phyloP scores from a whole-genome alignment of 2,113 vertebrate species.

The Plestiodon gilberti region DNA sequence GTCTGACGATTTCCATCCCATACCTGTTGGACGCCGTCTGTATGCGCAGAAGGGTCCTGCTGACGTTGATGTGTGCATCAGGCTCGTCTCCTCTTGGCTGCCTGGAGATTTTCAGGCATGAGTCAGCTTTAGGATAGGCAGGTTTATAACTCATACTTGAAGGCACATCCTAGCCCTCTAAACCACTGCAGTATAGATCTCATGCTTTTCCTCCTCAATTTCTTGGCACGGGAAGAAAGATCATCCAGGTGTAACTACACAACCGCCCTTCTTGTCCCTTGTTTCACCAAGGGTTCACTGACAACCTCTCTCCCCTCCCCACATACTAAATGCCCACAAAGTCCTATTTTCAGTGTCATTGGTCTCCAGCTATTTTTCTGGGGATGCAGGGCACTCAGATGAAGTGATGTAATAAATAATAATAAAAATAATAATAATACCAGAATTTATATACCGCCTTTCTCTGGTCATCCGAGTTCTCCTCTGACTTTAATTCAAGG shows the following conservation, averaged over 20 bases:
- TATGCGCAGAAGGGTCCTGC: neutral
- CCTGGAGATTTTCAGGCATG: neutral
- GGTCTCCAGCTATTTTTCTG: neutral
- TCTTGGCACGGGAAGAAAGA: neutral
- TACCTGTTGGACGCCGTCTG: neutral
- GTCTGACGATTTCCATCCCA: neutral
- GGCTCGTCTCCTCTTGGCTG: neutral
- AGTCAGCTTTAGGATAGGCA: neutral
- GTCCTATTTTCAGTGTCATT: neutral
- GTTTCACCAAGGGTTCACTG: neutral
- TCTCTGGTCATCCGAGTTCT: too few relatives aligned
- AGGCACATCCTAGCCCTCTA: neutral
- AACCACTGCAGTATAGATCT: neutral
- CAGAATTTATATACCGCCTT: too few relatives aligned
- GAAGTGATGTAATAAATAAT: too few relatives aligned
- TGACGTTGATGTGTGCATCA: neutral
- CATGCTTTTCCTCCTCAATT: neutral
- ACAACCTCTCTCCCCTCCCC: too few relatives aligned
- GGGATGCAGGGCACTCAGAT: neutral
- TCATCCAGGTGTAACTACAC: neutral
- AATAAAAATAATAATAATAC: too few relatives aligned
- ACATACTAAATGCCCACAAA: neutral
- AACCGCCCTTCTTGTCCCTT: neutral
- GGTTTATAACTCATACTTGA: neutral
- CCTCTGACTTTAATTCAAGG: too few relatives aligned